Evolutionary conservation across 2,888 invertebrate genomes (phyloP), one percentile per base, ranked within the genome.

Genomic region (Brenthis daphne): DNA sequence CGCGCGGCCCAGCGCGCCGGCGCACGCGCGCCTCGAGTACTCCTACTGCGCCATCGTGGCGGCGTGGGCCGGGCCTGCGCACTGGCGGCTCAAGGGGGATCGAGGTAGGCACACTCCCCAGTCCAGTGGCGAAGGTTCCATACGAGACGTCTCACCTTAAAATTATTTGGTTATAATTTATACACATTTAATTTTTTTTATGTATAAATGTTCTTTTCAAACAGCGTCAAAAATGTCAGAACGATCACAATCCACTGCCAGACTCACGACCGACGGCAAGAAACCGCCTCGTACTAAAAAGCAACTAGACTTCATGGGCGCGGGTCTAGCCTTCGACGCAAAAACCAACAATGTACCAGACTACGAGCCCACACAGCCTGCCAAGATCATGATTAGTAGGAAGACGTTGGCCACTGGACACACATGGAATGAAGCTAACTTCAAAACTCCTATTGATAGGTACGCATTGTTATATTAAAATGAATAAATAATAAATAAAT

Each of bases 61-160:
- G 74, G 92, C 95, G 75, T 97, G 97, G 97, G 96, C 96, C 29
- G 97, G 97, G 0, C 97, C 97, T 47, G 92, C 95, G 57, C 96
- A 97, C 86, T 97, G 97, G 97, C 95, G 96, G 77, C 94, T 96
- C 56, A 94, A 94, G 80, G 93, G 93, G 76, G 88, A 89, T 77
- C 78, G 85, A 76, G 84, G 88, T 89, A 20, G 57, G 67, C 29
- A 13, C 13, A 3, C 16, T 12, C 33, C n/a, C 16, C 16, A 16
- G 16, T 16, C 16, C 16, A 16, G 16, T 16, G 16, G 16, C 16
- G 16, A 16, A 16, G 16, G 16, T 0, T 16, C 16, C 16, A 16
- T 16, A 16, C 16, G 0, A 16, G 16, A 16, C 16, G 16, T 16
- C 16, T 16, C 16, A 16, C 16, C 16, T 16, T 16, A 16, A 16